These are phyloP conservation scores for Lagocephalus sceleratus DNA, from an alignment of 2,797 vertebrate genomes.

Conservation along the genomic window DNA sequence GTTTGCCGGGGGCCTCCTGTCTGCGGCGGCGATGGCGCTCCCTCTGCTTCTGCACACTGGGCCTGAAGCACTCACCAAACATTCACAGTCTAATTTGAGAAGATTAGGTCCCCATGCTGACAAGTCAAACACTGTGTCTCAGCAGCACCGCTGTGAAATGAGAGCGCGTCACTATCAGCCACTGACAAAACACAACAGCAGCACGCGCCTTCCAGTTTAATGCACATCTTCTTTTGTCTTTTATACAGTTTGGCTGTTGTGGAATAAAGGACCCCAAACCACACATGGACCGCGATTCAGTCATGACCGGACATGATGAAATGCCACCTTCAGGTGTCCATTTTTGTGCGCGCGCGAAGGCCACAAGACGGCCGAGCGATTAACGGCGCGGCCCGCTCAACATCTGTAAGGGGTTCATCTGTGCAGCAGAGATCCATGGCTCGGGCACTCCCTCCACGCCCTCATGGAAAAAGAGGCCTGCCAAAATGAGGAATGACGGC, in stretches of 20 bases:
- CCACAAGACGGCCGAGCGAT: constrained; percentile 66
- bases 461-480: constrained; percentile 89
- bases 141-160: constrained; percentile 40
- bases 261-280: neutral
- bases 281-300: constrained; percentile 13
- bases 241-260: no score
- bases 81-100: constrained; percentile 64
- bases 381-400: constrained; percentile 66
- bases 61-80: constrained; percentile 50
- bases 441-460: constrained; percentile 85
- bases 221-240: no score
- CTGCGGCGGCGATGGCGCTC: constrained; percentile 49
- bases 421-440: constrained; percentile 74
- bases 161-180: constrained; percentile 38
- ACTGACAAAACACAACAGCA: constrained; percentile 18
- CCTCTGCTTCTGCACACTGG: constrained; percentile 57
- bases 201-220: neutral
- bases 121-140: constrained; percentile 64
- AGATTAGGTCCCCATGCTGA: constrained; percentile 65
- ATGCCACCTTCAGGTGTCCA: constrained; percentile 53
- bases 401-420: constrained; percentile 79
- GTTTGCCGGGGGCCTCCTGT: constrained; percentile 68
- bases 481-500: constrained; percentile 97
- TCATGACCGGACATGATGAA: constrained; percentile 51
- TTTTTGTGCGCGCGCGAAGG: constrained; percentile 55